A percentile compares a stretch with the other conserved stretches of the same genome.
Conservation (phyloP, 2,113 vertebrate species). For the Poecile atricapillus region DNA sequence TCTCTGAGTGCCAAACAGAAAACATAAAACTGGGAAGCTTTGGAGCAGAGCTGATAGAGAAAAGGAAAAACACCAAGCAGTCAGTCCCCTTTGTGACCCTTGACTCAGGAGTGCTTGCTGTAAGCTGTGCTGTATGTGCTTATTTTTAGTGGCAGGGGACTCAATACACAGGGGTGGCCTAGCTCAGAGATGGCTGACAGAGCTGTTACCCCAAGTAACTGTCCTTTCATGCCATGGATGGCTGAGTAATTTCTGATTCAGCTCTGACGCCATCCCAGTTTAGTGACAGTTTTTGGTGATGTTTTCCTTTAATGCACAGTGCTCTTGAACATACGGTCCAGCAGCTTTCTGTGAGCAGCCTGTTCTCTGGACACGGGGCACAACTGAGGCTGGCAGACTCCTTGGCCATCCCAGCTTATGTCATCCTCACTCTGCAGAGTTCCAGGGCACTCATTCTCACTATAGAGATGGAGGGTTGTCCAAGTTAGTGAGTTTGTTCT, state of each 20-base stretch:
- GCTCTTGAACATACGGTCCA: background rate
- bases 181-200: background rate
- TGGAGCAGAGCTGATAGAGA: background rate
- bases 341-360: background rate
- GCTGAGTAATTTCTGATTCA: background rate
- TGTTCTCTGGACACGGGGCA: background rate
- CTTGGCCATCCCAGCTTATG: background rate
- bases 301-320: background rate
- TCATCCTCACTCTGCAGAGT: background rate
- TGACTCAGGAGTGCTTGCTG: background rate
- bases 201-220: background rate
- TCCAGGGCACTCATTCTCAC: background rate
- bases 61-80: background rate
- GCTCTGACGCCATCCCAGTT: background rate
- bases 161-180: background rate
- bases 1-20: background rate
- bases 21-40: background rate
- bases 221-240: accelerated
- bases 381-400: background rate
- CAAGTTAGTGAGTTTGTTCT: background rate
- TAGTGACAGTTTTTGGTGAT: background rate
- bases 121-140: background rate
- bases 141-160: background rate
- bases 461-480: background rate
- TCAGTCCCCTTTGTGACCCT: background rate